Base-by-base conservation (phyloP, 2,797 vertebrate genomes). In the Fringilla coelebs region DNA sequence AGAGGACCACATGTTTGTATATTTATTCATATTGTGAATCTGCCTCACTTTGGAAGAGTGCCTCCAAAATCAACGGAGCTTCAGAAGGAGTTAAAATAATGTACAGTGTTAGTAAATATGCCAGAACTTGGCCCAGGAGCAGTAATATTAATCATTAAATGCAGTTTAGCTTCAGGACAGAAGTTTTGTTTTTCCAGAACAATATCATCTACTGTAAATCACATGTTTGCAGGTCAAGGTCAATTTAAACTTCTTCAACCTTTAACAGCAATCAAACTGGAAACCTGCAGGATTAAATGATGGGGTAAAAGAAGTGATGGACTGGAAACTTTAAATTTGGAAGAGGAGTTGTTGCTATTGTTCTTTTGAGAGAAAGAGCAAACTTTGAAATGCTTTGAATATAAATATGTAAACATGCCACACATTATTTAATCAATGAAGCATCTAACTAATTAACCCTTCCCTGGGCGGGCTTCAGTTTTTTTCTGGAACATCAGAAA, bases 181-280 rank as follows among this genome's bases (percentile, higher is more conserved):
- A 91, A 91, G 91, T 96, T 94, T 76, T 88, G 46, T 82, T 94
- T 90, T 88, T 74, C 67, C 74, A 94, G 89, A 96, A 94, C 85
- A 90, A 62, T 93, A 80, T 90, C 0, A 86, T 70, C 60, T 87
- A 90, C 80, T 68, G 91, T 83, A 95, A 94, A 89, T 95, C 77
- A 46, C 70, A 80, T 9, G 60, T 55, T 94, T 80, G 43, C 77
- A 68, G 89, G 89, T 95, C 93, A 93, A 84, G 97, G 95, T 94
- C 94, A 91, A 95, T 95, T 96, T 96, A 91, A 90, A 95, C 75
- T 96, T 94, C 81, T 96, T 94, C 89, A 96, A 86, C 41, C 78
- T 92, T 48, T 73, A 83, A 74, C 12, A 93, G 71, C 43, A 88
- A 86, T 88, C 79, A 94, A 70, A 88, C 89, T 96, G 90, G 86